phyloP scores from a whole-genome alignment of 1,140 invertebrate species.

The Megathymus violae region DNA sequence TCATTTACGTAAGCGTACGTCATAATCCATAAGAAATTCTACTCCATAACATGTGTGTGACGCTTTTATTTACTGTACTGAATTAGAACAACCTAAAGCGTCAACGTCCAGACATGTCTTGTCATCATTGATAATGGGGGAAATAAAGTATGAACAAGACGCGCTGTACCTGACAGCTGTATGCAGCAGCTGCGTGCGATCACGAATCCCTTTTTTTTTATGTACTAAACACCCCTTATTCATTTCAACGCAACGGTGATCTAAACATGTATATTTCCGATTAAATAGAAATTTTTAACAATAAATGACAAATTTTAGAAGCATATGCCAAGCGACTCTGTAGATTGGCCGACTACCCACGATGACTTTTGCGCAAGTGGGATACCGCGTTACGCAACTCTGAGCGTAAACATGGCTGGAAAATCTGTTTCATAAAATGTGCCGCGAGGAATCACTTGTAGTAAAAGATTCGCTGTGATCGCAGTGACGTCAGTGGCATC shows the following conservation, averaged over 20 bases:
- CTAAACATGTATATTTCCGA: conserved; percentile 1
- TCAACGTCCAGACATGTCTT: not conserved
- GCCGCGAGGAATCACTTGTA: not conserved
- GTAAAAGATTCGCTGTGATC: conserved; percentile 8
- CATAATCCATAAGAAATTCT: no score
- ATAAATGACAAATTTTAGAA: no score
- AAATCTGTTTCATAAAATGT: conserved; percentile 8
- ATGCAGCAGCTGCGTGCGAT: conserved; percentile 17
- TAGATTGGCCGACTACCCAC: conserved; percentile 25
- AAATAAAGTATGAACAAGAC: not conserved
- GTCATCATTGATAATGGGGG: conserved; percentile 9
- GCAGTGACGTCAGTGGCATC: conserved; percentile 38
- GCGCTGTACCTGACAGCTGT: conserved; percentile 24
- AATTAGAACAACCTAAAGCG: not conserved
- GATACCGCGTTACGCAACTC: conserved; percentile 25
- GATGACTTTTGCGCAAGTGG: conserved; percentile 1
- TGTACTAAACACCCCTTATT: conserved; percentile 13
- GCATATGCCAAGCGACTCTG: no score
- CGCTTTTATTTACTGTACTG: not conserved
- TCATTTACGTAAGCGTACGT: no score
- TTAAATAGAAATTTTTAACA: conserved; percentile 4
- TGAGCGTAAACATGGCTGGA: conserved; percentile 18
- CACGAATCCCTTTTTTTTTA: conserved; percentile 7
- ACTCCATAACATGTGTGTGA: no score
- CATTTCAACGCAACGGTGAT: conserved; percentile 11